A percentile compares a stretch with the other conserved stretches of the same genome.
Conservation (phyloP, 2,113 vertebrate genomes). For the Gobius niger region DNA sequence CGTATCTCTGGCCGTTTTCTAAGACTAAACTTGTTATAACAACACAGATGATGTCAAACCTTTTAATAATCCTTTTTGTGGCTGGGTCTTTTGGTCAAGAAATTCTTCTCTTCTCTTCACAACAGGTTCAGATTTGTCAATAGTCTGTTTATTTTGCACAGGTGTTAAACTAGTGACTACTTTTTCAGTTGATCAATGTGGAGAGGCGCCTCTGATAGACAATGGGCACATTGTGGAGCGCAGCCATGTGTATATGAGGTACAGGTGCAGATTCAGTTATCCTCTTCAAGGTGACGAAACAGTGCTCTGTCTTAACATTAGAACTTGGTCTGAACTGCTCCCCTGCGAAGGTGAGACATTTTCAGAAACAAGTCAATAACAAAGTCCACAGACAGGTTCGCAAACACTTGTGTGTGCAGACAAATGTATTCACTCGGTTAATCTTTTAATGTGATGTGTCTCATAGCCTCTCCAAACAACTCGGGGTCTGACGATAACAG, state of each 20-base stretch:
- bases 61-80: neutral
- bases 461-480: neutral
- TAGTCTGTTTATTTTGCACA: neutral
- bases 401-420: no score
- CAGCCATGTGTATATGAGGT: accelerated
- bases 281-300: neutral
- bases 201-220: accelerated
- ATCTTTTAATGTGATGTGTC: neutral
- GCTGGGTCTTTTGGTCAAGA: neutral
- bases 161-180: neutral
- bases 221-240: neutral
- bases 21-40: neutral
- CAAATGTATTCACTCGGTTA: no score
- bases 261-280: neutral
- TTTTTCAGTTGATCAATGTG: constrained; percentile 32
- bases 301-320: constrained; percentile 22
- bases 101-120: neutral
- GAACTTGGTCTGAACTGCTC: constrained; percentile 20
- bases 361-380: neutral
- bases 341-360: constrained; percentile 38
- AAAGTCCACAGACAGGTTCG: no score
- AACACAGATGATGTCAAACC: neutral
- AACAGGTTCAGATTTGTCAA: neutral
- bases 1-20: neutral
- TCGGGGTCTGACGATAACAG: neutral